A percentile compares a stretch with the other conserved stretches of the same genome.
These are phyloP conservation scores for Melopsittacus undulatus DNA, from an alignment of 2,797 vertebrate species.

Conservation along the genomic window DNA sequence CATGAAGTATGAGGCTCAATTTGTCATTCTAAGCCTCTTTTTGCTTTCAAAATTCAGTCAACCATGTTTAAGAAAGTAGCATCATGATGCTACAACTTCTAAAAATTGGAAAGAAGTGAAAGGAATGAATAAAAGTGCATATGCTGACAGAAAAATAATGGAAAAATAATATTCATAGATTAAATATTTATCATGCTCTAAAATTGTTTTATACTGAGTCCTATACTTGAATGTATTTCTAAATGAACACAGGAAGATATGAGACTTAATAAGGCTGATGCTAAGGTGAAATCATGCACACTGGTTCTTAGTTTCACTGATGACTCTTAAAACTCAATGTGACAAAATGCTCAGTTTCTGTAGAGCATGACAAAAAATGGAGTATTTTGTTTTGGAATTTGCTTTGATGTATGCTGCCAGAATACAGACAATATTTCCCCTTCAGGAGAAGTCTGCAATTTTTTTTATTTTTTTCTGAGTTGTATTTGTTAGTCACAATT, in stretches of 20 bases:
- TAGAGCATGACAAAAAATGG: neutral
- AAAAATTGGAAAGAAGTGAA: neutral
- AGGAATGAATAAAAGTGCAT: neutral
- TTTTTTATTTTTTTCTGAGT: neutral
- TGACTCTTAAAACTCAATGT: neutral
- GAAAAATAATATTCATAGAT: neutral
- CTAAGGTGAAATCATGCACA: neutral
- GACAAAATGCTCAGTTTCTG: neutral
- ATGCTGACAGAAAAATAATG: neutral
- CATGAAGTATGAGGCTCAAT: neutral
- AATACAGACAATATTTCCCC: neutral
- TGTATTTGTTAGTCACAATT: neutral
- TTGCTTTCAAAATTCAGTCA: neutral
- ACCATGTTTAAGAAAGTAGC: neutral
- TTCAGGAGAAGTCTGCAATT: neutral
- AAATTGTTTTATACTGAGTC: neutral
- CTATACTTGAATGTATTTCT: neutral
- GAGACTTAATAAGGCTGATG: neutral
- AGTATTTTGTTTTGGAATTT: neutral
- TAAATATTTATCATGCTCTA: neutral
- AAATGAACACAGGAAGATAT: neutral
- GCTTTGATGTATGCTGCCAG: neutral
- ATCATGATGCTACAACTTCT: neutral
- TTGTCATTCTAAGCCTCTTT: neutral
- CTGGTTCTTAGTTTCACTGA: neutral